Percentiles rank a stretch among this genome's conserved stretches.
Conservation (phyloP, 2,113 vertebrate species). For the Anguilla rostrata region DNA sequence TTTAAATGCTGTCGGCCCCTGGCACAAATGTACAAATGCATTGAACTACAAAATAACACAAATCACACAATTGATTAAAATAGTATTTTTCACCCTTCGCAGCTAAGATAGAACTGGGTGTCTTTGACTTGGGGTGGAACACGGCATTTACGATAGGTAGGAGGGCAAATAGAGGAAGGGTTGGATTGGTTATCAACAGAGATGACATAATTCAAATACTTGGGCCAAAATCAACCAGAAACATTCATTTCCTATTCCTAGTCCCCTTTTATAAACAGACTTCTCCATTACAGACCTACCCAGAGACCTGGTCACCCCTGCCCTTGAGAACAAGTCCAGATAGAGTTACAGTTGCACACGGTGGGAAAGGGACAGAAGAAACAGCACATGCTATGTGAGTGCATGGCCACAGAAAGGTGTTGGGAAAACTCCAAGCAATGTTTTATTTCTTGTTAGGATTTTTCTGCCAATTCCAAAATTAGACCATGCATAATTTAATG, state of each 20-base stretch:
- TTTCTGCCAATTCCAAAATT: no score
- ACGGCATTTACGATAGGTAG: slow-evolving; percentile 18
- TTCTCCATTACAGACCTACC: no score
- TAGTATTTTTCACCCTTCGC: no score
- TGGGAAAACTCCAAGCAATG: neutral
- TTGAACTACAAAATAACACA: neutral
- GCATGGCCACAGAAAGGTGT: neutral
- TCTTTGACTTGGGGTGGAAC: neutral
- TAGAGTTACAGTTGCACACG: neutral
- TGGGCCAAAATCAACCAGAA: slow-evolving; percentile 32
- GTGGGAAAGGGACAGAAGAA: neutral
- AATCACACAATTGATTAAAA: neutral
- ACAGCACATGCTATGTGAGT: neutral
- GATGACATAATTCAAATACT: slow-evolving; percentile 25
- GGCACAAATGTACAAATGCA: neutral
- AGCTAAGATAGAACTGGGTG: neutral
- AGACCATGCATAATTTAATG: no score
- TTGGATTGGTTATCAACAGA: slow-evolving; percentile 24
- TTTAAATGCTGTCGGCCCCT: no score
- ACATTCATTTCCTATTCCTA: slow-evolving; percentile 44
- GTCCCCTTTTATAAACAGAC: slow-evolving; percentile 34
- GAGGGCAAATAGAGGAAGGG: slow-evolving; percentile 9
- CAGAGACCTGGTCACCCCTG: no score
- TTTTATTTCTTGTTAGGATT: neutral
- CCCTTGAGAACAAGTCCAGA: no score